Evolutionary conservation across 1,140 invertebrate species (phyloP).

Genomic region (Coptotermes formosanus): DNA sequence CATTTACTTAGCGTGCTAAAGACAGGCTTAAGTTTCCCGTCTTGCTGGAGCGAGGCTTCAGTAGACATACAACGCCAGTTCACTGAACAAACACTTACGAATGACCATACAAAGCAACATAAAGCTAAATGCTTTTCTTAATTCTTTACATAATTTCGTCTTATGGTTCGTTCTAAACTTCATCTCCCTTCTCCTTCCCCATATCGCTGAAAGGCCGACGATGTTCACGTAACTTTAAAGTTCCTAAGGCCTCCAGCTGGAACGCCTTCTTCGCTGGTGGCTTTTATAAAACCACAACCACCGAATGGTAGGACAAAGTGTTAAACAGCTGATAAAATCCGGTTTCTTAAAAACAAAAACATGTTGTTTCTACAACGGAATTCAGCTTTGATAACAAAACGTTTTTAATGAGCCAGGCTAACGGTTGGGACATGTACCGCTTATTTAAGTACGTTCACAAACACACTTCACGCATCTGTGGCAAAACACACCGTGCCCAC

Average conservation of each 20-base stretch:
- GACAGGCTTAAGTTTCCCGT: too few relatives aligned
- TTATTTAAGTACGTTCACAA: background rate
- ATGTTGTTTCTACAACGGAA: background rate
- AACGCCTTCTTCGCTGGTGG: background rate
- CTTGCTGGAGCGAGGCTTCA: background rate
- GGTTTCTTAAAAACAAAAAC: background rate
- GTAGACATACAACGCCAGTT: background rate
- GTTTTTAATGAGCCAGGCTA: background rate
- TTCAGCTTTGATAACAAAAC: background rate
- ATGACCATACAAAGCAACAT: background rate
- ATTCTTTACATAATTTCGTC: background rate
- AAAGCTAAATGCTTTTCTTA: conserved; percentile 9
- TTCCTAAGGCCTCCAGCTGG: background rate
- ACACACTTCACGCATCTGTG: too few relatives aligned
- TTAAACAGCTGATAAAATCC: background rate
- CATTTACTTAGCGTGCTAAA: too few relatives aligned
- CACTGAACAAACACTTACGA: background rate
- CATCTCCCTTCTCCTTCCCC: background rate
- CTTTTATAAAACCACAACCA: background rate
- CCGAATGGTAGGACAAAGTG: background rate
- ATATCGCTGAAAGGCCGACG: background rate
- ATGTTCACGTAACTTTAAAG: background rate
- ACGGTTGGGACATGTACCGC: background rate
- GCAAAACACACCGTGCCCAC: too few relatives aligned
- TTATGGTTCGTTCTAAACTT: background rate